These are phyloP conservation scores for Platygyra sinensis DNA, from an alignment of 64 coral and sea anemone species.

Conservation along the genomic window DNA sequence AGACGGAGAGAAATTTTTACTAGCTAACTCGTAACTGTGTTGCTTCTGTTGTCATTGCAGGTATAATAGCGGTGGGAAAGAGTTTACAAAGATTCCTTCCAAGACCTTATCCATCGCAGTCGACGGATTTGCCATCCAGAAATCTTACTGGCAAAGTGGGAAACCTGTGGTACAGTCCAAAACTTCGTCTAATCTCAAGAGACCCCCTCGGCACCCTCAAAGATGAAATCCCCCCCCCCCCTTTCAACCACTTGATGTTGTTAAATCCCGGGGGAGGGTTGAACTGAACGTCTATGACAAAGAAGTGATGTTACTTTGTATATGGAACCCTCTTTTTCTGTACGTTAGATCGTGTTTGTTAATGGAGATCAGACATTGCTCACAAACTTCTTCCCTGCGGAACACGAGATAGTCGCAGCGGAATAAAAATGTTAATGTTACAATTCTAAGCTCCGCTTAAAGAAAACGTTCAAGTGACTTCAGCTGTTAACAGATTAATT, in stretches of 20 bases:
- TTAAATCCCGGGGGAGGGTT: neutral
- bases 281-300: neutral
- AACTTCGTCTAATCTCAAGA: conserved; percentile 86
- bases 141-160: conserved; percentile 82
- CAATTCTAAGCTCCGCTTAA: no score
- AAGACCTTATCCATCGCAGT: conserved; percentile 92
- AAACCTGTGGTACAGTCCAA: conserved; percentile 94
- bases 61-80: conserved; percentile 95
- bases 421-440: no score
- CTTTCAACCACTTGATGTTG: neutral
- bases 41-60: conserved; percentile 35
- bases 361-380: no score
- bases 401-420: no score
- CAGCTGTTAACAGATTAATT: no score
- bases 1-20: no score
- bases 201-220: conserved; percentile 67
- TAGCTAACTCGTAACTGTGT: no score
- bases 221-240: conserved; percentile 61
- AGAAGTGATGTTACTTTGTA: neutral
- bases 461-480: no score
- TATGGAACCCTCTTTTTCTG: neutral
- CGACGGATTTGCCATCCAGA: conserved; percentile 88
- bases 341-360: neutral
- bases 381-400: no score
- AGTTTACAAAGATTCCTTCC: conserved; percentile 92